These are phyloP conservation scores for Ailuropoda melanoleuca DNA, from an alignment of 2,113 vertebrate genomes.

Conservation along the genomic window DNA sequence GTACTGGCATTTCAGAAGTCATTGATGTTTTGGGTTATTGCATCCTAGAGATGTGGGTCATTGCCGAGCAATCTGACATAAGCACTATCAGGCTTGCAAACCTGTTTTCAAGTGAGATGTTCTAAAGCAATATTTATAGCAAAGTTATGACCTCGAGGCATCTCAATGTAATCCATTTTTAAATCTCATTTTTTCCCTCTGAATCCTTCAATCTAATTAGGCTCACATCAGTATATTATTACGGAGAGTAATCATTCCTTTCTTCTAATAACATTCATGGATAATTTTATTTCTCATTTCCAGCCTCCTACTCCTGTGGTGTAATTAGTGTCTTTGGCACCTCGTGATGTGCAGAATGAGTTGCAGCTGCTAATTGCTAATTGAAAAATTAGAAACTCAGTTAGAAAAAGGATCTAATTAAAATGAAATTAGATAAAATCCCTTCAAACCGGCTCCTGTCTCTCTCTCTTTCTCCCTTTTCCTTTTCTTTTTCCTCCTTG, in stretches of 20 bases:
- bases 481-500: constrained; percentile 78
- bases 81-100: not conserved
- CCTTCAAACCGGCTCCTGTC: constrained; percentile 88
- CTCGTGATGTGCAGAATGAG: constrained; percentile 90
- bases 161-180: constrained; percentile 77
- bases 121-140: constrained; percentile 72
- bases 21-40: constrained; percentile 56
- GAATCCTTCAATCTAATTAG: constrained; percentile 90
- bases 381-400: constrained; percentile 99
- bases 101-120: constrained; percentile 60
- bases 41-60: constrained; percentile 36
- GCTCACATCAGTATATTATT: constrained; percentile 90
- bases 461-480: constrained; percentile 64
- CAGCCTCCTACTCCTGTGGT: constrained; percentile 87
- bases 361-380: constrained; percentile 97
- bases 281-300: constrained; percentile 90
- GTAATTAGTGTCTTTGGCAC: constrained; percentile 93
- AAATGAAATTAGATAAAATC: constrained; percentile 95
- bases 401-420: constrained; percentile 98
- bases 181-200: constrained; percentile 80
- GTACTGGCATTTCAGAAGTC: constrained; percentile 63
- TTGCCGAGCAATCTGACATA: constrained; percentile 49
- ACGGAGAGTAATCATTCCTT: constrained; percentile 89
- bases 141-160: constrained; percentile 81
- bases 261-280: constrained; percentile 89